Conservation (phyloP, 2,113 vertebrate species). For the Hirundichthys speculiger region DNA sequence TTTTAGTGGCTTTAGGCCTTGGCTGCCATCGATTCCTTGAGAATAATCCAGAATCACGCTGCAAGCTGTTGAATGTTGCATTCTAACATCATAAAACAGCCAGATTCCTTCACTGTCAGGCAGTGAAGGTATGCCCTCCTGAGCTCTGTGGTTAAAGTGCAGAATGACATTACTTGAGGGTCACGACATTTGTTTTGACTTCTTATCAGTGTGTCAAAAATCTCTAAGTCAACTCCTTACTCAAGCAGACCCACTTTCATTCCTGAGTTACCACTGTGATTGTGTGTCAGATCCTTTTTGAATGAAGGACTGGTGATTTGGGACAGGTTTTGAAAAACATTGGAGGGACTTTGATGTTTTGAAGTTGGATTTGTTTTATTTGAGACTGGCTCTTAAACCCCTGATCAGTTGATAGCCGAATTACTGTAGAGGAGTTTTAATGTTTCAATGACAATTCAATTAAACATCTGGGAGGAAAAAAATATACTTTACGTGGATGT, state of each 20-base stretch:
- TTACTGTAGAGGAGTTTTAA: too few species aligned
- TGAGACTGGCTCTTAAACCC: too few species aligned
- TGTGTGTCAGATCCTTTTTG: too few species aligned
- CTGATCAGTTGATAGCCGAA: too few species aligned
- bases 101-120: slow-evolving; percentile 54
- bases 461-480: neutral
- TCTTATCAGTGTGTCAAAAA: slow-evolving; percentile 11
- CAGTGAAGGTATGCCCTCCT: slow-evolving; percentile 31
- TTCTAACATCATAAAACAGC: slow-evolving; percentile 45
- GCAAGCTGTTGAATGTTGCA: slow-evolving; percentile 66
- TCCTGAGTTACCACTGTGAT: neutral
- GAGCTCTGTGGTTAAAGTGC: slow-evolving; percentile 12
- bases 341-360: too few species aligned
- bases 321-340: too few species aligned
- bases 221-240: slow-evolving; percentile 19
- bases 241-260: slow-evolving; percentile 10
- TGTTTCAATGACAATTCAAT: neutral
- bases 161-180: slow-evolving; percentile 9
- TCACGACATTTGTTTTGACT: slow-evolving; percentile 21
- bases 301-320: too few species aligned
- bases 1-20: slow-evolving; percentile 42
- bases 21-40: slow-evolving; percentile 29
- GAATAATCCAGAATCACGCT: slow-evolving; percentile 46
- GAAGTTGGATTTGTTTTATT: too few species aligned
- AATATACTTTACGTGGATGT: too few species aligned